A percentile compares a stretch with the other conserved stretches of the same genome.
These are phyloP conservation scores for Manacus vitellinus DNA, from an alignment of 2,113 vertebrate species.

Conservation along the genomic window DNA sequence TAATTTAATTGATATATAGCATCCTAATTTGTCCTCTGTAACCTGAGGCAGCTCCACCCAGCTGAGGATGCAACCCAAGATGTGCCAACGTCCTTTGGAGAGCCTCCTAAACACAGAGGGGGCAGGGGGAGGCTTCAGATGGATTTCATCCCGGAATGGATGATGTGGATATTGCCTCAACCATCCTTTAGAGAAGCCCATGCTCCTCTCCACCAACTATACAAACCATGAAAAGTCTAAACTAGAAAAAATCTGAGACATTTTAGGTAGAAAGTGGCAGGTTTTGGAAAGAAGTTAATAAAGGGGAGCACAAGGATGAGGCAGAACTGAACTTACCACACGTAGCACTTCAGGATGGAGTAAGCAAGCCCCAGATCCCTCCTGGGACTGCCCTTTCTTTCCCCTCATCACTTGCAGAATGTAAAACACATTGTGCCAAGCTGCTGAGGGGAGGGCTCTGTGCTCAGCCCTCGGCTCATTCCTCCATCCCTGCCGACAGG, in stretches of 20 bases:
- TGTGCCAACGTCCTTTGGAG: neutral
- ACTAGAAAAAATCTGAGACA: neutral
- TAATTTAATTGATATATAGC: neutral
- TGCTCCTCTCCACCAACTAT: neutral
- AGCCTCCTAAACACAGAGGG: neutral
- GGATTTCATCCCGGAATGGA: neutral
- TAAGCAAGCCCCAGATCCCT: neutral
- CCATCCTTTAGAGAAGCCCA: neutral
- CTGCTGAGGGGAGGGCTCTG: neutral
- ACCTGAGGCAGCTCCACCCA: neutral
- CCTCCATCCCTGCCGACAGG: neutral
- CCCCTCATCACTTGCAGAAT: neutral
- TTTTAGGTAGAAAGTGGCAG: neutral
- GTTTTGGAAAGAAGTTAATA: neutral
- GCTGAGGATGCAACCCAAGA: neutral
- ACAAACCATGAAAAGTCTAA: neutral
- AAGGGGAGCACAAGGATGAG: neutral
- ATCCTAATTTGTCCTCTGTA: neutral
- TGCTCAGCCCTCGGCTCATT: neutral
- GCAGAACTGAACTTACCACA: neutral
- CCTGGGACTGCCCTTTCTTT: neutral
- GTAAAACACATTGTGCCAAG: neutral
- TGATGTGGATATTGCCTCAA: neutral
- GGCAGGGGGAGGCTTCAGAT: rapidly evolving
- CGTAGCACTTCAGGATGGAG: neutral